Evolutionary conservation across 2,888 invertebrate species (phyloP).

Genomic region (Aradus depressus): DNA sequence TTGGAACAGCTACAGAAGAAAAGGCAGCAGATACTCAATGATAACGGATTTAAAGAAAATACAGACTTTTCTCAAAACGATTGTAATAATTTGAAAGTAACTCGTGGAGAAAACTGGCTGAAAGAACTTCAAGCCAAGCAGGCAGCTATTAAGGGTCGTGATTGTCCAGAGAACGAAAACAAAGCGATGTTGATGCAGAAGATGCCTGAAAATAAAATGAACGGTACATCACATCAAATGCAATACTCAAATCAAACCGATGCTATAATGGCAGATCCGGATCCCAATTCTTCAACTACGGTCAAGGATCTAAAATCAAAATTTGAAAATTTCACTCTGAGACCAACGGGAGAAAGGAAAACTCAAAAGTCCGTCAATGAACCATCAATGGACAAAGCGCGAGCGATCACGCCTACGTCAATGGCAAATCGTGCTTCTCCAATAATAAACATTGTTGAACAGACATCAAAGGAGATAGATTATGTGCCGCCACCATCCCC

Average conservation of each 20-base stretch:
- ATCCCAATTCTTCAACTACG: constrained; percentile 35
- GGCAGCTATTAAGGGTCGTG: constrained; percentile 44
- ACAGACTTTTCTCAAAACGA: constrained; percentile 36
- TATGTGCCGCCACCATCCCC: constrained; percentile 7
- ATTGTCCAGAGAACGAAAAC: constrained; percentile 9
- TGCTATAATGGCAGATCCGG: neutral
- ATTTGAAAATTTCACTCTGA: constrained; percentile 51
- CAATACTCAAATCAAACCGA: neutral
- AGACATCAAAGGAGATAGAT: constrained; percentile 5
- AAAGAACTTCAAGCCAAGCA: constrained; percentile 71
- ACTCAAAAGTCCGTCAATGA: neutral
- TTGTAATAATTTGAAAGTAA: constrained; percentile 41
- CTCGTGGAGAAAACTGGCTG: constrained; percentile 53
- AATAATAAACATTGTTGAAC: constrained; percentile 1
- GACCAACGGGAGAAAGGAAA: constrained; percentile 17
- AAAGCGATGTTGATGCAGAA: neutral
- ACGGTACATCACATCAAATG: neutral
- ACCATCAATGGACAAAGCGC: constrained; percentile 1
- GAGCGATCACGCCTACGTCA: constrained; percentile 12
- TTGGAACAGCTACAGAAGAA: constrained; percentile 53
- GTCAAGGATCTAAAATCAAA: constrained; percentile 73
- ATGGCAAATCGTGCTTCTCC: constrained; percentile 2
- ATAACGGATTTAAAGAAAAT: constrained; percentile 33
- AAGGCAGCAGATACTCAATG: constrained; percentile 46
- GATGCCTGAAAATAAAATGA: neutral